A percentile compares a stretch with the other conserved stretches of the same genome.
Evolutionary conservation across 2,888 invertebrate species (phyloP).

Genomic region (Zygothrica quintamaculata): DNA sequence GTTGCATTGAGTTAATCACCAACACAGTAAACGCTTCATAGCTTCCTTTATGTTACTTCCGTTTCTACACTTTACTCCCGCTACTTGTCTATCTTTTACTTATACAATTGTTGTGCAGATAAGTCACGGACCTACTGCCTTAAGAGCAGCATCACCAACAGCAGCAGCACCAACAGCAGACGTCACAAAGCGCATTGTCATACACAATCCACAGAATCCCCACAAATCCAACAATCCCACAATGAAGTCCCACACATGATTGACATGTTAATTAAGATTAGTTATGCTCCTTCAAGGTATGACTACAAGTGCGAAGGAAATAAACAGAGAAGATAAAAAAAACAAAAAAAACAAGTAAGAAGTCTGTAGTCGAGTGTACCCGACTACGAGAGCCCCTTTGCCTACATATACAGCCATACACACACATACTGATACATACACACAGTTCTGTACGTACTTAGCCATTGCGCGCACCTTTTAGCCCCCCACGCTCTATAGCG

Average conservation of each 20-base stretch:
- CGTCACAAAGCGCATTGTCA: slow-evolving; percentile 47
- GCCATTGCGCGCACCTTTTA: too few species aligned
- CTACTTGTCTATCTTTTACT: too few species aligned
- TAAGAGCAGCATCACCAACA: neutral
- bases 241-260: slow-evolving; percentile 31
- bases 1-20: slow-evolving; percentile 62
- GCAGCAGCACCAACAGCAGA: slow-evolving; percentile 12
- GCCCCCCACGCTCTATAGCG: too few species aligned
- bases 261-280: slow-evolving; percentile 71
- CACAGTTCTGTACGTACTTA: too few species aligned
- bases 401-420: too few species aligned
- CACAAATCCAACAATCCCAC: slow-evolving; percentile 23
- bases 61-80: neutral
- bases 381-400: too few species aligned
- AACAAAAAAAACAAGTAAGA: too few species aligned
- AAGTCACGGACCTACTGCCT: slow-evolving; percentile 45
- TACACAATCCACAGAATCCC: slow-evolving; percentile 10
- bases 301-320: too few species aligned
- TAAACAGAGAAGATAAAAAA: too few species aligned
- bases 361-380: too few species aligned
- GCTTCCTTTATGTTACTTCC: slow-evolving; percentile 36
- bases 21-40: slow-evolving; percentile 34
- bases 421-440: too few species aligned
- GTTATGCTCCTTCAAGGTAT: slow-evolving; percentile 21
- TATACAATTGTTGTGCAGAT: slow-evolving; percentile 52